Evolutionary conservation across 1,140 invertebrate species (phyloP).

Genomic region (Fopius arisanus): DNA sequence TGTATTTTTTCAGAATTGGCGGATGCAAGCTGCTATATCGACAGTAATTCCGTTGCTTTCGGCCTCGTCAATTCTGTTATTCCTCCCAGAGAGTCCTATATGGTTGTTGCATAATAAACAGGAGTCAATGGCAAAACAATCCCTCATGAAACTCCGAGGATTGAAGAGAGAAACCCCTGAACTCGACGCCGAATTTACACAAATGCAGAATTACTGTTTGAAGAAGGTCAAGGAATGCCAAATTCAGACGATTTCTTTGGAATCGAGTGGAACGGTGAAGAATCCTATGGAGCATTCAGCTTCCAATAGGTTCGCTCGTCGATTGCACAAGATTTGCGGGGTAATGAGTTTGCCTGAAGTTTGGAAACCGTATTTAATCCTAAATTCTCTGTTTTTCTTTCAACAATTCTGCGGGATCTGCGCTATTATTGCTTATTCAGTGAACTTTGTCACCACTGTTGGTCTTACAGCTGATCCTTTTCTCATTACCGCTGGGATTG

Average conservation of each 20-base stretch:
- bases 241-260: neutral
- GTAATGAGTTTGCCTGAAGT: slow-evolving; percentile 57
- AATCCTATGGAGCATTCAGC: neutral
- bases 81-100: slow-evolving; percentile 73
- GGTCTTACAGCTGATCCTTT: slow-evolving; percentile 65
- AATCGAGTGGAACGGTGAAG: neutral
- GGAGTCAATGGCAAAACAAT: slow-evolving; percentile 60
- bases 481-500: slow-evolving; percentile 63
- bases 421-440: slow-evolving; percentile 75
- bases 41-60: slow-evolving; percentile 65
- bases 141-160: slow-evolving; percentile 63
- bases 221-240: slow-evolving; percentile 40
- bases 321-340: slow-evolving; percentile 28
- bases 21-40: slow-evolving; percentile 53
- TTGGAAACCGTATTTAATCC: slow-evolving; percentile 72
- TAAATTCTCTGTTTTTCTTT: slow-evolving; percentile 72
- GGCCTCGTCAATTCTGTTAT: slow-evolving; percentile 60
- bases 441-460: slow-evolving; percentile 67
- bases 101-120: slow-evolving; percentile 68
- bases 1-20: neutral
- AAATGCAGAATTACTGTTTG: slow-evolving; percentile 73
- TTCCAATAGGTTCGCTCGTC: slow-evolving; percentile 59
- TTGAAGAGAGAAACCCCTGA: slow-evolving; percentile 64
- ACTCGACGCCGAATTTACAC: slow-evolving; percentile 77
- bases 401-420: slow-evolving; percentile 79